Evolutionary conservation across 2,888 invertebrate genomes (phyloP).

Genomic region (Tachina fera): DNA sequence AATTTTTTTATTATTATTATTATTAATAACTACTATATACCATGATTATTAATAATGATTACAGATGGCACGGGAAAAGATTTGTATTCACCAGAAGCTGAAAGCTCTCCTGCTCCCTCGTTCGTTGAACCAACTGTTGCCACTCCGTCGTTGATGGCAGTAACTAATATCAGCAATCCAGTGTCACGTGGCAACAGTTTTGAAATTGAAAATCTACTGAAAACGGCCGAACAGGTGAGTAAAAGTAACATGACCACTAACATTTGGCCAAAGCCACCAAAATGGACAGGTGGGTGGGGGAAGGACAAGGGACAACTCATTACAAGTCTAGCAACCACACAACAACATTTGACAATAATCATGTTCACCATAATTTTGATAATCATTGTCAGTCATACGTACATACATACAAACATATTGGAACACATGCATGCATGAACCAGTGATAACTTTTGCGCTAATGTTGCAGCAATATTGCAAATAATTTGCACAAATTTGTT

Average conservation of each 20-base stretch:
- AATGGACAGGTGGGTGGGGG: slow-evolving; percentile 7
- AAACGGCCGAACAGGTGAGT: slow-evolving; percentile 85
- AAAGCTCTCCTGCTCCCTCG: slow-evolving; percentile 84
- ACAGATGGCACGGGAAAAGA: slow-evolving; percentile 87
- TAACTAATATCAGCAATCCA: slow-evolving; percentile 84
- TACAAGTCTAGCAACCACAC: slow-evolving; percentile 48
- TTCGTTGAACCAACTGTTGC: slow-evolving; percentile 80
- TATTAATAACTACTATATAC: slow-evolving; percentile 24
- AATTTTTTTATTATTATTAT: not conserved
- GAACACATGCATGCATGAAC: not conserved
- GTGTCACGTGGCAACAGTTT: slow-evolving; percentile 94
- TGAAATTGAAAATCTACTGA: slow-evolving; percentile 97
- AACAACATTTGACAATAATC: slow-evolving; percentile 56
- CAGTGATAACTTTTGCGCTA: slow-evolving; percentile 9
- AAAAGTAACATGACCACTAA: slow-evolving; percentile 49
- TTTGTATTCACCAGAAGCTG: slow-evolving; percentile 88
- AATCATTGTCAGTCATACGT: slow-evolving; percentile 39
- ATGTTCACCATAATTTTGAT: slow-evolving; percentile 53
- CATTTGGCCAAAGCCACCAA: slow-evolving; percentile 35
- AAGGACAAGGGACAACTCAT: slow-evolving; percentile 9
- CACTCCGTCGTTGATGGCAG: slow-evolving; percentile 54
- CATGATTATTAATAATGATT: slow-evolving; percentile 26
- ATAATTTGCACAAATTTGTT: slow-evolving; percentile 30
- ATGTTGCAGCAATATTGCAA: slow-evolving; percentile 19
- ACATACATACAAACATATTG: not conserved